Conservation (phyloP, 1,140 invertebrate species). For the Pseudomyrmex pallidus region DNA sequence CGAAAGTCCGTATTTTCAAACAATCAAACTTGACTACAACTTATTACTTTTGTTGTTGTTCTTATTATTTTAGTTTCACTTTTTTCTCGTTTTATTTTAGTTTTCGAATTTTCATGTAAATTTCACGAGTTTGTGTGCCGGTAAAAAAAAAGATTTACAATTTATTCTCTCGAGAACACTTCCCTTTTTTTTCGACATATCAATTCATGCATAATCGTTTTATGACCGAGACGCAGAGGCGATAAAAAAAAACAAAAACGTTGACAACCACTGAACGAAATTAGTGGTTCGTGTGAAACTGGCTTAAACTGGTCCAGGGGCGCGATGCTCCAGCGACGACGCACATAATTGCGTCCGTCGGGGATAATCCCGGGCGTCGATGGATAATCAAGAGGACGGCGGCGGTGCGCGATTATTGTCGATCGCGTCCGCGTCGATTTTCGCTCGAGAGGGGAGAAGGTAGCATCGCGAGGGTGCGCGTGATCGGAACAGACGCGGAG, state of each 20-base stretch:
- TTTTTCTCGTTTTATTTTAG: too few relatives aligned
- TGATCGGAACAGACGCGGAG: too few relatives aligned
- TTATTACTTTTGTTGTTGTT: too few relatives aligned
- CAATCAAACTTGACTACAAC: too few relatives aligned
- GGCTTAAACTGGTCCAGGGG: constrained; percentile 26
- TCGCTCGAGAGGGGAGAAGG: constrained; percentile 13
- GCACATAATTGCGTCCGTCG: constrained; percentile 51
- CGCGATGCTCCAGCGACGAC: constrained; percentile 40
- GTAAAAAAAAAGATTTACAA: too few relatives aligned
- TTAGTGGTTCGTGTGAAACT: constrained; percentile 32
- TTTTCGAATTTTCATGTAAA: too few relatives aligned
- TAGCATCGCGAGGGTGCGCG: background rate
- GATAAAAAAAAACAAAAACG: background rate
- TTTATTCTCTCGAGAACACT: background rate
- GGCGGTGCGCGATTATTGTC: constrained; percentile 27
- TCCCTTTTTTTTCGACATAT: too few relatives aligned
- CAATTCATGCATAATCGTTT: background rate
- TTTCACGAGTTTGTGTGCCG: too few relatives aligned
- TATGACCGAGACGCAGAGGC: background rate
- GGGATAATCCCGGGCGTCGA: constrained; percentile 44
- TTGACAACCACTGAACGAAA: background rate
- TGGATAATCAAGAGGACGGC: constrained; percentile 51
- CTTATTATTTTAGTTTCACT: too few relatives aligned
- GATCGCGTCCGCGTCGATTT: constrained; percentile 51
- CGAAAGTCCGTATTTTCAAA: too few relatives aligned